phyloP scores from a whole-genome alignment of 92 coral and sea anemone genomes.

The Pocillopora meandrina region DNA sequence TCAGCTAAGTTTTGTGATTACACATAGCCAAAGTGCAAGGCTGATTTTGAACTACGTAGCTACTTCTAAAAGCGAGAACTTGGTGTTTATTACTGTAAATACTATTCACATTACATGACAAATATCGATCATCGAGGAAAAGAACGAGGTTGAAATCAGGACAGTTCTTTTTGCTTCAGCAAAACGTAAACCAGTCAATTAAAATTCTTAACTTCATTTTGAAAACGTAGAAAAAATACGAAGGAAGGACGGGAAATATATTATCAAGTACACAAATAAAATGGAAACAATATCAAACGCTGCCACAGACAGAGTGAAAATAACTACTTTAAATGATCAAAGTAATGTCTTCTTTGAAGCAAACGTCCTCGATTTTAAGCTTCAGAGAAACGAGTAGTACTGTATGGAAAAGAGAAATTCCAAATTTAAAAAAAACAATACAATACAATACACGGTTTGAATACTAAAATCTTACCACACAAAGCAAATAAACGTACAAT shows the following conservation, averaged over 20 bases:
- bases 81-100: neutral
- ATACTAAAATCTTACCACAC: neutral
- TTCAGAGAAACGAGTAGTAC: neutral
- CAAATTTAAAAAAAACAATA: neutral
- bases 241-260: neutral
- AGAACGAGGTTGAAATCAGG: too few species aligned
- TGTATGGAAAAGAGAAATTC: neutral
- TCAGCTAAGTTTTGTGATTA: too few species aligned
- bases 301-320: conserved; percentile 16
- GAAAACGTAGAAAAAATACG: neutral
- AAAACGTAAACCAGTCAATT: neutral
- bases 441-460: neutral
- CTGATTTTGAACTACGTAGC: neutral
- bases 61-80: neutral
- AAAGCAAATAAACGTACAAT: conserved; percentile 20
- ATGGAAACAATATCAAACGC: conserved; percentile 38
- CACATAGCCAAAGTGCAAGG: neutral
- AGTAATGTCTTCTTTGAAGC: neutral
- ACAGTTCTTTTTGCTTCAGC: neutral
- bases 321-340: neutral
- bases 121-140: conserved; percentile 18
- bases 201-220: neutral
- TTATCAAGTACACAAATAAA: conserved; percentile 30
- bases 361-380: conserved; percentile 1
- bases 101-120: neutral